These are phyloP conservation scores for Apodemus speciosus DNA, from an alignment of 2,113 vertebrate genomes.

Conservation along the genomic window DNA sequence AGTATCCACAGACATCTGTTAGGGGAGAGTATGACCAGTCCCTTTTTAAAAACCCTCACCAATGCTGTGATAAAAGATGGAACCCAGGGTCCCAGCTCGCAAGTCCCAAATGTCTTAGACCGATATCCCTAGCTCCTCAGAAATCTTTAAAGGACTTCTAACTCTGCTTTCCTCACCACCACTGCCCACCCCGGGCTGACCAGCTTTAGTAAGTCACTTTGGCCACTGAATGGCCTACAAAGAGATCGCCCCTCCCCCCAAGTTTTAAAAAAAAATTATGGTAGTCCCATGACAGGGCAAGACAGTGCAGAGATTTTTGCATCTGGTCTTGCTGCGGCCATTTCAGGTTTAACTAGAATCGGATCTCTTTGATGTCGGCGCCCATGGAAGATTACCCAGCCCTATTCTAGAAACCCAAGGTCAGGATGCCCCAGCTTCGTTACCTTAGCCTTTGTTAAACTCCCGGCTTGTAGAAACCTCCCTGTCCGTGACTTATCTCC, in stretches of 20 bases:
- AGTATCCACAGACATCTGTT: conserved; percentile 39
- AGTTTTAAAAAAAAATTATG: too few species aligned
- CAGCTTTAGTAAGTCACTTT: neutral
- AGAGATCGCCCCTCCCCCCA: neutral
- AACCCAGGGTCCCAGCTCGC: neutral
- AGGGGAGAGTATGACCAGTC: conserved; percentile 32
- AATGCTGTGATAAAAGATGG: neutral
- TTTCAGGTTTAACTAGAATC: neutral
- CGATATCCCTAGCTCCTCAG: neutral
- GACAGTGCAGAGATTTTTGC: neutral
- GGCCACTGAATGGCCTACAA: neutral
- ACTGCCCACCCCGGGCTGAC: neutral
- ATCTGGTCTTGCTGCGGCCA: neutral
- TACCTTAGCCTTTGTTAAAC: neutral
- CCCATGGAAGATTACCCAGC: neutral
- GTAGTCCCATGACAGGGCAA: neutral
- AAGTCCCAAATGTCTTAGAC: neutral
- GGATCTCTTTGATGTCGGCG: neutral
- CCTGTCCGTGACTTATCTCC: neutral
- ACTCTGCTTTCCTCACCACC: neutral
- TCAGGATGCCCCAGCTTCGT: neutral
- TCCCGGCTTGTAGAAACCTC: neutral
- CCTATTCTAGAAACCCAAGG: neutral
- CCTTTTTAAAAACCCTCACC: conserved; percentile 52
- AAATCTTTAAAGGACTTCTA: neutral